Percentiles rank a stretch among this genome's conserved stretches.
Conservation (phyloP, 2,113 vertebrate species). For the Emydura subglobosa region DNA sequence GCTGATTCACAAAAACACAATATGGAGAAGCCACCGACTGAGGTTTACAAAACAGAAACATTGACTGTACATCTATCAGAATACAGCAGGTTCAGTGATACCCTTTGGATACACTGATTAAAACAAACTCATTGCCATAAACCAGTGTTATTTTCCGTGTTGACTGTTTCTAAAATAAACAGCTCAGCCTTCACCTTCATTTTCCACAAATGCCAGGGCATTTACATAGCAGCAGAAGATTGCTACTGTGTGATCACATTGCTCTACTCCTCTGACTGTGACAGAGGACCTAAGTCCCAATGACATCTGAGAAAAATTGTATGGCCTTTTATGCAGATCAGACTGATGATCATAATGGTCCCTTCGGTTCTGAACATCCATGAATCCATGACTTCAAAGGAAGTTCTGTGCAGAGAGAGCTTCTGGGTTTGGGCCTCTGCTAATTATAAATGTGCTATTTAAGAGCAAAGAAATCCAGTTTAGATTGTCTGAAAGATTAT, state of each 20-base stretch:
- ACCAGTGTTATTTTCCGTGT: background rate
- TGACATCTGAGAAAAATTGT: background rate
- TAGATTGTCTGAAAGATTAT: background rate
- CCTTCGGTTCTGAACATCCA: background rate
- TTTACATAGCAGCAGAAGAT: background rate
- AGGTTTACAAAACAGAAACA: too few relatives aligned
- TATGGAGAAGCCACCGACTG: background rate
- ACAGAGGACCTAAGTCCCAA: background rate
- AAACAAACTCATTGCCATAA: background rate
- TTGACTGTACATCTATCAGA: rapidly evolving
- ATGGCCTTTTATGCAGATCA: background rate
- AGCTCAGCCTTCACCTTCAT: conserved; percentile 43
- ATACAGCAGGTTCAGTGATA: background rate
- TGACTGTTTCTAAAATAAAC: conserved; percentile 32
- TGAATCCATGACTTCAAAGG: background rate
- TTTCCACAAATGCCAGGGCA: background rate
- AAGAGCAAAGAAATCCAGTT: background rate
- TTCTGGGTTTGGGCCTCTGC: background rate
- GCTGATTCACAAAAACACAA: background rate
- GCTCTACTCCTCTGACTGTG: background rate
- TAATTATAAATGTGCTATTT: background rate
- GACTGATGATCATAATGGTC: background rate
- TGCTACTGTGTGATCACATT: background rate
- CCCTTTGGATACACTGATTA: rapidly evolving
- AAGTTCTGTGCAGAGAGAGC: background rate